Percentiles rank a stretch among this genome's conserved stretches.
phyloP scores from a whole-genome alignment of 2,113 vertebrate genomes.

The Bungarus multicinctus region DNA sequence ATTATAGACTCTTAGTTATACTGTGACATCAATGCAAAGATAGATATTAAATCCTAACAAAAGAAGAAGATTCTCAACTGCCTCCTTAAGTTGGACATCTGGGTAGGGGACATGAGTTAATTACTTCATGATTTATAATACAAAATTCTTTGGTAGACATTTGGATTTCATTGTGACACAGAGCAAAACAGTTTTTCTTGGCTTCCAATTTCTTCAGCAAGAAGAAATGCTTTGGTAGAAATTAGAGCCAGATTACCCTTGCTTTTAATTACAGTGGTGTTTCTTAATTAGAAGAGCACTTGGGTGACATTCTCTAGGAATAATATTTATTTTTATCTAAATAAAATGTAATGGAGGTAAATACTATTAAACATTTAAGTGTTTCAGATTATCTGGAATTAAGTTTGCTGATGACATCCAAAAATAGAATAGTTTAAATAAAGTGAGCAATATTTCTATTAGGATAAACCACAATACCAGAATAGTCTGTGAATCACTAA shows the following conservation, averaged over 20 bases:
- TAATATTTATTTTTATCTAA: conserved; percentile 41
- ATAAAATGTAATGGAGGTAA: not conserved
- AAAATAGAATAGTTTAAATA: not conserved
- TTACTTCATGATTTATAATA: conserved; percentile 66
- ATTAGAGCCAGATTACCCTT: conserved; percentile 26
- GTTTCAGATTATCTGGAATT: not conserved
- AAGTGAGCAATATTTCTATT: not conserved
- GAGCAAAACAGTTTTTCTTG: conserved; percentile 44
- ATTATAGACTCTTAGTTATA: conserved; percentile 30
- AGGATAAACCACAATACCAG: not conserved
- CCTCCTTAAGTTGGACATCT: conserved; percentile 35
- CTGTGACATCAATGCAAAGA: conserved; percentile 13
- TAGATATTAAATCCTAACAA: conserved; percentile 29
- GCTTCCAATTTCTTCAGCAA: conserved; percentile 19
- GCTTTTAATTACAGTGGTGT: conserved; percentile 44
- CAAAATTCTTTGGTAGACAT: conserved; percentile 49
- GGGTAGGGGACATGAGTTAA: conserved; percentile 67
- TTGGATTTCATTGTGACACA: conserved; percentile 61
- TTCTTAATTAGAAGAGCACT: conserved; percentile 42
- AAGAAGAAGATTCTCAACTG: conserved; percentile 26
- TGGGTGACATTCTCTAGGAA: not conserved
- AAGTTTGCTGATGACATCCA: not conserved
- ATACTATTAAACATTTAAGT: not conserved
- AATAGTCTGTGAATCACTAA: not conserved
- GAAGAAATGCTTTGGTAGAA: not conserved